phyloP scores from a whole-genome alignment of 2,888 invertebrate species.

The Amphipyra berbera region DNA sequence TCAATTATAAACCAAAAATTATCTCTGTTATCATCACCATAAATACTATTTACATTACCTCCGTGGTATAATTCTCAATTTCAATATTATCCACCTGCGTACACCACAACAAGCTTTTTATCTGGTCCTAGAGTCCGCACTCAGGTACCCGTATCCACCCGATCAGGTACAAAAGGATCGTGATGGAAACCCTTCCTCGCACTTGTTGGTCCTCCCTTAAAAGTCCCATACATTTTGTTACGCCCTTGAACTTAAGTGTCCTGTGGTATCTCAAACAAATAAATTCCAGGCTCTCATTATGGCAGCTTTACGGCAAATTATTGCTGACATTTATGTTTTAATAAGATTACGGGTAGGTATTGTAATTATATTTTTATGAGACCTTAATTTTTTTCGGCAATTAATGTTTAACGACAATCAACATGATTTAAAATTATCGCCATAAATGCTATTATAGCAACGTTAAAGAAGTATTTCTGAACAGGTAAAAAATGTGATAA shows the following conservation, averaged over 20 bases:
- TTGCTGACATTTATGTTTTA: conserved; percentile 43
- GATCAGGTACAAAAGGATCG: conserved; percentile 2
- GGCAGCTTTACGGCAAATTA: conserved; percentile 37
- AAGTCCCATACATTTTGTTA: not conserved
- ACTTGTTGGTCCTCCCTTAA: conserved; percentile 12
- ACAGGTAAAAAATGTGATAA: too few species aligned
- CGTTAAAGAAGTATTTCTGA: too few species aligned
- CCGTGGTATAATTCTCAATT: too few species aligned
- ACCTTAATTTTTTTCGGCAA: not conserved
- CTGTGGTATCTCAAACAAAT: conserved; percentile 14
- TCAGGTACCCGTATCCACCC: not conserved
- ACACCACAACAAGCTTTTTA: not conserved
- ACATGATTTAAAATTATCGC: not conserved
- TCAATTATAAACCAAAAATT: too few species aligned
- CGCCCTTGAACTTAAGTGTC: not conserved
- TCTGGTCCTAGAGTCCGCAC: conserved; percentile 4
- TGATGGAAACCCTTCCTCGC: not conserved
- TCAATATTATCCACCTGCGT: too few species aligned
- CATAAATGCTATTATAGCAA: too few species aligned
- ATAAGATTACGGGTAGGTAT: conserved; percentile 19
- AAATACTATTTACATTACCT: too few species aligned
- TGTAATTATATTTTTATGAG: conserved; percentile 16
- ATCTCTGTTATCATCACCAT: too few species aligned
- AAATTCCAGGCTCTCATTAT: conserved; percentile 22
- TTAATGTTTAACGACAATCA: not conserved